phyloP scores from a whole-genome alignment of 2,113 vertebrate genomes.

The Triplophysa rosa region DNA sequence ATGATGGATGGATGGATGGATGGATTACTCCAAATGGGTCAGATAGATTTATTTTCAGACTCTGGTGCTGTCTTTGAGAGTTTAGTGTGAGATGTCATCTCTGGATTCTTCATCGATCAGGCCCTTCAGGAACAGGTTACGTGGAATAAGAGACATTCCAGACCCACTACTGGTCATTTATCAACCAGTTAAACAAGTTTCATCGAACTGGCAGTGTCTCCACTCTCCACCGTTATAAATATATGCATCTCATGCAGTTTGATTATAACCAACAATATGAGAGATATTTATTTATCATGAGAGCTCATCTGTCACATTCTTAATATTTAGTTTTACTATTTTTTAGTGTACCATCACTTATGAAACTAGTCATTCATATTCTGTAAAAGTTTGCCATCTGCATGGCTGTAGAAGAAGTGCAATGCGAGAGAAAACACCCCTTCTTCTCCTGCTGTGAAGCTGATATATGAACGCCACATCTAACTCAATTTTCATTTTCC shows the following conservation, averaged over 20 bases:
- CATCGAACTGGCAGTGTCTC: not conserved
- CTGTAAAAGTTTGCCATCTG: slow-evolving; percentile 1
- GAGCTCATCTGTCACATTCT: not conserved
- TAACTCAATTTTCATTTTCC: slow-evolving; percentile 4
- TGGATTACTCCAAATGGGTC: slow-evolving; percentile 67
- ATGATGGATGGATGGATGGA: no score
- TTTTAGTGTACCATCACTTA: no score
- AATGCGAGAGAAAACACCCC: slow-evolving; percentile 49
- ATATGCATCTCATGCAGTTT: no score
- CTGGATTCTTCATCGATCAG: slow-evolving; percentile 12
- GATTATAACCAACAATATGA: no score
- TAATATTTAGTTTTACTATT: not conserved
- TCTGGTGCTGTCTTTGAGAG: slow-evolving; percentile 29
- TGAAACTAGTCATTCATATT: not conserved
- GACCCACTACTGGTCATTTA: slow-evolving; percentile 24
- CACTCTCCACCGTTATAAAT: no score
- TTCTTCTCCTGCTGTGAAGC: slow-evolving; percentile 13
- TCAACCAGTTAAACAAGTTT: slow-evolving; percentile 1
- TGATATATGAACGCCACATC: slow-evolving; percentile 16
- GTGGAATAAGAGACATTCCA: slow-evolving; percentile 22
- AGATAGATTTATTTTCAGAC: slow-evolving; percentile 66
- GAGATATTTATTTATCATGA: no score
- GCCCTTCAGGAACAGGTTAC: slow-evolving; percentile 41
- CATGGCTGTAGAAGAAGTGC: slow-evolving; percentile 29
- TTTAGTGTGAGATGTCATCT: not conserved